Evolutionary conservation across 2,113 vertebrate genomes (phyloP), one percentile per base, ranked within the genome.

Genomic region (Passer domesticus): DNA sequence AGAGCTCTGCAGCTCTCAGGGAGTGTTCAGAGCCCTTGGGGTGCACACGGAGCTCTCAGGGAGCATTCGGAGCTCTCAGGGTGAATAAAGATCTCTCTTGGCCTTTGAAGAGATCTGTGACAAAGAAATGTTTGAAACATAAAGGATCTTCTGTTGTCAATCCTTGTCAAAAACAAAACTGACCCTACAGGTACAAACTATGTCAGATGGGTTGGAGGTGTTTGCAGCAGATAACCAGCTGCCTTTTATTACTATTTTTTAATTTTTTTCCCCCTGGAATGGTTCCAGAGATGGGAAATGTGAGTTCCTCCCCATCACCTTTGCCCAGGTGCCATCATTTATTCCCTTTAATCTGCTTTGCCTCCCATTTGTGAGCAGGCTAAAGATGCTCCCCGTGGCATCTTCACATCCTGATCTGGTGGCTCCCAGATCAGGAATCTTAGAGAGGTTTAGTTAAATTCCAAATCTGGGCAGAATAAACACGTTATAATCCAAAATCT

Each of bases 241-340:
- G 17, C 27, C 4, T 50, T 21, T 27, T 9, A 28, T 16, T 5
- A 7, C 23, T 28, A 2, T 27, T 35, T 21, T 35, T 10, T 6
- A 15, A 35, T 24, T 24, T 35, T 15, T 66, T 11, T 0, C 3
- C 17, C 28, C 44, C 16, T 7, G 3, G 35, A 39, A 41, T 22
- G 7, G 10, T 67, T n/a, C 3, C 7, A 21, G 10, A 0, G 2
- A 4, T 5, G 11, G 25, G 53, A 53, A 41, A 39, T 17, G 46
- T 4, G 55, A 30, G 2, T 16, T 88, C 52, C 6, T 64, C n/a
- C 31, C 46, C 64, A 31, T 47, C 24, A 7, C 15, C 70, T 59
- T 5, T 39, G 49, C n/a, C 22, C 62, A 88, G 35, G 4, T 75
- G 15, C 69, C 55, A 62, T 49, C 22, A 31, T 58, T 93, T 62